phyloP scores from a whole-genome alignment of 1,140 invertebrate genomes.

The Pissodes strobi region DNA sequence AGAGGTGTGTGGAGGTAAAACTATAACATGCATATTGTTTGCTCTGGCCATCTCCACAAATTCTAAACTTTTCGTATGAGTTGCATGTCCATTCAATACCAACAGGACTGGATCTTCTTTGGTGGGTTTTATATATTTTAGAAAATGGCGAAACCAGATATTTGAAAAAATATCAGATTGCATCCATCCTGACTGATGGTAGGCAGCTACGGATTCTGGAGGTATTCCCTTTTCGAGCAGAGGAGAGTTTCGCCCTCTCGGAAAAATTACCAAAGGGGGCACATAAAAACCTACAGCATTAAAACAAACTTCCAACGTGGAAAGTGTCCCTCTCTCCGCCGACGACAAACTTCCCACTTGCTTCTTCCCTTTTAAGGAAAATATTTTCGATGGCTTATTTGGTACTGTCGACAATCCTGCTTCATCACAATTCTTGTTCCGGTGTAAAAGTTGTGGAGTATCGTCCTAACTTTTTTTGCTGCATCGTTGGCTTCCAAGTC shows the following conservation, averaged over 20 bases:
- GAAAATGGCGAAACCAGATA: conserved; percentile 52
- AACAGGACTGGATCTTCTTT: conserved; percentile 45
- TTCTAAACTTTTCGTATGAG: conserved; percentile 49
- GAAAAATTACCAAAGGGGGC: conserved; percentile 48
- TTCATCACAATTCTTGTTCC: conserved; percentile 30
- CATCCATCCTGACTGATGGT: conserved; percentile 48
- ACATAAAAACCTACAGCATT: conserved; percentile 38
- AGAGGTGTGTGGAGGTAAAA: conserved; percentile 50
- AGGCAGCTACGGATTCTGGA: conserved; percentile 37
- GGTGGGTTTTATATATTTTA: conserved; percentile 37
- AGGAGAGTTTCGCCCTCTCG: conserved; percentile 36
- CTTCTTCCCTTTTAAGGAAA: conserved; percentile 16
- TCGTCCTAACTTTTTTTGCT: too few relatives aligned
- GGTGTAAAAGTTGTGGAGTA: too few relatives aligned
- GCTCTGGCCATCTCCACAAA: conserved; percentile 41
- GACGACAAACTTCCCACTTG: conserved; percentile 24
- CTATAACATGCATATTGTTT: conserved; percentile 47
- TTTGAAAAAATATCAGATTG: conserved; percentile 45
- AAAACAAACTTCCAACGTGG: conserved; percentile 19
- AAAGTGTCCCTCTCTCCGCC: conserved; percentile 17
- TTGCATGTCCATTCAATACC: conserved; percentile 41
- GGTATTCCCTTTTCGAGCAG: conserved; percentile 37
- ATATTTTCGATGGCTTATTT: conserved; percentile 2
- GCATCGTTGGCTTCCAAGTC: too few relatives aligned
- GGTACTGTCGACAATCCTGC: conserved; percentile 22